Base-by-base conservation (phyloP, 2,888 invertebrate genomes). In the Microctonus hyperodae region DNA sequence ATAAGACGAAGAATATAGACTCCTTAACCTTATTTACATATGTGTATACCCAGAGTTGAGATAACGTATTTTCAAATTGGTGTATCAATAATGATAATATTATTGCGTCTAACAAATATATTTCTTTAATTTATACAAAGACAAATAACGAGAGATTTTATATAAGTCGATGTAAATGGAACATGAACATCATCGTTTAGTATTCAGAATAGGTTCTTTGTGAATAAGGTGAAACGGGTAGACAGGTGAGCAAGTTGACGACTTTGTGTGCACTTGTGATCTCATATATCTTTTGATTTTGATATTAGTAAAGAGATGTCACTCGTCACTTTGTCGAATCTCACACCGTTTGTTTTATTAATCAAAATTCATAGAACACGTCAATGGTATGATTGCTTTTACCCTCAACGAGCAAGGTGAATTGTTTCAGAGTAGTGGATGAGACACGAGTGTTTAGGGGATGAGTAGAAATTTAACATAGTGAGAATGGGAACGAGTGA, bases 291-390 rank as follows among this genome's bases (percentile, higher is more conserved):
- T 44, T 44, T 44, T 44, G 16, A 4, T 44, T 44, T 20, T 44
- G 44, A 65, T 68, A 37, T 53, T 65, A 70, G 67, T 71, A 69
- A 70, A 61, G 60, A 56, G 64, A 74, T 78, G 79, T 78, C 79
- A 79, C 72, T 57, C 66, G 59, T 59, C 66, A 68, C 67, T 67
- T 65, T 62, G 53, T 62, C 62, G 25, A 23, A 37, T 40, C 23
- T 37, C 33, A 37, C 25, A 22, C 53, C 62, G 51, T 35, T 75
- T 75, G 76, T 77, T 79, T 80, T 79, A 77, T 79, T 76, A 77
- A 80, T 80, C 69, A 76, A 78, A 78, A 78, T 79, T 79, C 79
- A 78, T 80, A 74, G 77, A 74, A 71, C 73, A 67, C 64, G 69
- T 69, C 60, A 67, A 60, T 66, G 57, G 63, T 60, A 67, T 7